Percentiles rank a stretch among this genome's conserved stretches.
Evolutionary conservation across 2,888 invertebrate species (phyloP).

Genomic region (Rhogogaster chlorosoma): DNA sequence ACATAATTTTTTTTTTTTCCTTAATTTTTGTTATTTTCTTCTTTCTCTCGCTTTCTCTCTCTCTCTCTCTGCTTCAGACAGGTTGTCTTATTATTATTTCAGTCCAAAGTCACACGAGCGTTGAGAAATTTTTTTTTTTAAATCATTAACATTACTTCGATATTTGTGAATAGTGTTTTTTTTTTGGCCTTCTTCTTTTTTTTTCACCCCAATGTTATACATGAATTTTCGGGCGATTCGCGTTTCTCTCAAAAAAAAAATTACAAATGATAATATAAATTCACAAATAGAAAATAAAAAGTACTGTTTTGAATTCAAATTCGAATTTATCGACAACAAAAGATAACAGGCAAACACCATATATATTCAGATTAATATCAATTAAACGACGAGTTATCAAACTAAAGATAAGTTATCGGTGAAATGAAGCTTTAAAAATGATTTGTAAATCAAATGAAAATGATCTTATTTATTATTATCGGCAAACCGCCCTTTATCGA

Average conservation of each 20-base stretch:
- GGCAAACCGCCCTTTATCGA: conserved; percentile 22
- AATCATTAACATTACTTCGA: too few relatives aligned
- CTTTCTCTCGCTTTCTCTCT: background rate
- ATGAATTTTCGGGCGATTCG: background rate
- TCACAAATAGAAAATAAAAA: background rate
- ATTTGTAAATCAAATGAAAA: background rate
- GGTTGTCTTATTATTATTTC: background rate
- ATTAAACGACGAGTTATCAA: background rate
- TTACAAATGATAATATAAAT: background rate
- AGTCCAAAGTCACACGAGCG: background rate
- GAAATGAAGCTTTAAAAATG: background rate
- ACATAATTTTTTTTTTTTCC: background rate
- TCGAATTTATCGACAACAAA: background rate
- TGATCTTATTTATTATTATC: background rate
- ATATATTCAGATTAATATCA: background rate
- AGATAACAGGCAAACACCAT: background rate
- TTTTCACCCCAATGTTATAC: background rate
- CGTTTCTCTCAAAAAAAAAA: background rate
- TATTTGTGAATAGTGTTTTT: background rate
- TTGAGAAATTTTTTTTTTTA: too few relatives aligned
- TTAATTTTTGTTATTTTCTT: too few relatives aligned
- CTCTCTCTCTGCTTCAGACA: background rate
- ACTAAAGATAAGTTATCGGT: background rate
- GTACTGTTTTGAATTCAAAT: background rate
- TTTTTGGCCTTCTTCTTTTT: background rate